Evolutionary conservation across 2,888 invertebrate genomes (phyloP).

Genomic region (Halictus ligatus): DNA sequence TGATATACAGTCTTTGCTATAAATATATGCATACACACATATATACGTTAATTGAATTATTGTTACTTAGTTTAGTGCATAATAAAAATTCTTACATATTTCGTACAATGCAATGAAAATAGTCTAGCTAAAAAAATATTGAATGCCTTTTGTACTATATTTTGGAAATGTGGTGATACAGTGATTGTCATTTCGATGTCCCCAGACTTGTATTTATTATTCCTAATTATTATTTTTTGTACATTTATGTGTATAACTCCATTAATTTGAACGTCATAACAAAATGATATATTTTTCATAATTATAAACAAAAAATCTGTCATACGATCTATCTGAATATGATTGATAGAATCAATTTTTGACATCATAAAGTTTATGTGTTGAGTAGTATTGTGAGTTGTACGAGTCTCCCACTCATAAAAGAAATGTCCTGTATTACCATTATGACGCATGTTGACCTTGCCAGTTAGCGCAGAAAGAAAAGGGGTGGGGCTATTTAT

Average conservation of each 20-base stretch:
- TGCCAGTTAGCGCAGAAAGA: constrained; percentile 25
- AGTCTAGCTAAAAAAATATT: background rate
- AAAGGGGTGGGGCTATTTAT: constrained; percentile 51
- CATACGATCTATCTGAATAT: background rate
- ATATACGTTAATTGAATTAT: background rate
- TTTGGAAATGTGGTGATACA: background rate
- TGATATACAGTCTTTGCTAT: background rate
- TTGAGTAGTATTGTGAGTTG: constrained; percentile 22
- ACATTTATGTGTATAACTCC: background rate
- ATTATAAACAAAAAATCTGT: background rate
- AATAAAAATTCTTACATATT: background rate
- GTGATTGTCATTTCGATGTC: background rate
- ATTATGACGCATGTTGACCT: constrained; percentile 51
- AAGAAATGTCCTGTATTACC: constrained; percentile 47
- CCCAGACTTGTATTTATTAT: background rate
- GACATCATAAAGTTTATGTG: constrained; percentile 48
- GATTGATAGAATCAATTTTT: background rate
- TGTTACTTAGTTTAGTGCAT: background rate
- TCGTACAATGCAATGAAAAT: background rate
- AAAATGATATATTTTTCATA: background rate
- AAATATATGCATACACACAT: background rate
- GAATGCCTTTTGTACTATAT: background rate
- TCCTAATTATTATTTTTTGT: background rate
- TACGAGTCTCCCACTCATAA: constrained; percentile 52
- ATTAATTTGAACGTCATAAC: background rate